Evolutionary conservation across 2,888 invertebrate species (phyloP).

Genomic region (Hypercompe scribonia): DNA sequence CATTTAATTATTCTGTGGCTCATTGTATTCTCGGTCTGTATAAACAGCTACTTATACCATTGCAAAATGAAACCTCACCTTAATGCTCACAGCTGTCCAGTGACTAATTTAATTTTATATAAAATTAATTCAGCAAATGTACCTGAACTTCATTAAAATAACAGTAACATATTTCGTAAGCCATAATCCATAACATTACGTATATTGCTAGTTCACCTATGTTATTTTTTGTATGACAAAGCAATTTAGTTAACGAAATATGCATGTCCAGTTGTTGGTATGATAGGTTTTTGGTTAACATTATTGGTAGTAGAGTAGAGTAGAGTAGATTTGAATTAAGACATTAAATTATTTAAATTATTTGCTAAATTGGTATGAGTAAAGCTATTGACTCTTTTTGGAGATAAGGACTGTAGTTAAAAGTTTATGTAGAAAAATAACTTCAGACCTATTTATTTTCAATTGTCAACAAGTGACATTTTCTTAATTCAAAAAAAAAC

Average conservation of each 20-base stretch:
- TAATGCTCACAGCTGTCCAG: conserved; percentile 4
- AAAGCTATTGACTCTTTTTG: background rate
- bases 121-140: conserved; percentile 42
- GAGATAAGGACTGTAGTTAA: background rate
- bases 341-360: no score
- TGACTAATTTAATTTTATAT: conserved; percentile 28
- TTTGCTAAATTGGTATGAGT: background rate
- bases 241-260: conserved; percentile 13
- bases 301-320: no score
- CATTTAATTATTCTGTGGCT: background rate
- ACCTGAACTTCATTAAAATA: conserved; percentile 32
- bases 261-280: background rate
- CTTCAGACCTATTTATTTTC: background rate
- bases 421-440: background rate
- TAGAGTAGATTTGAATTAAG: no score
- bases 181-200: conserved; percentile 36
- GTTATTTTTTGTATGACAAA: conserved; percentile 32
- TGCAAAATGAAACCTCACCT: conserved; percentile 1
- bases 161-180: conserved; percentile 32
- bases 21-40: background rate
- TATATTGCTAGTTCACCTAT: conserved; percentile 29
- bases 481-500: background rate
- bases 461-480: background rate
- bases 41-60: background rate
- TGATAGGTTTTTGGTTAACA: background rate